Evolutionary conservation across 1,140 invertebrate genomes (phyloP).

Genomic region (Neodiprion lecontei): DNA sequence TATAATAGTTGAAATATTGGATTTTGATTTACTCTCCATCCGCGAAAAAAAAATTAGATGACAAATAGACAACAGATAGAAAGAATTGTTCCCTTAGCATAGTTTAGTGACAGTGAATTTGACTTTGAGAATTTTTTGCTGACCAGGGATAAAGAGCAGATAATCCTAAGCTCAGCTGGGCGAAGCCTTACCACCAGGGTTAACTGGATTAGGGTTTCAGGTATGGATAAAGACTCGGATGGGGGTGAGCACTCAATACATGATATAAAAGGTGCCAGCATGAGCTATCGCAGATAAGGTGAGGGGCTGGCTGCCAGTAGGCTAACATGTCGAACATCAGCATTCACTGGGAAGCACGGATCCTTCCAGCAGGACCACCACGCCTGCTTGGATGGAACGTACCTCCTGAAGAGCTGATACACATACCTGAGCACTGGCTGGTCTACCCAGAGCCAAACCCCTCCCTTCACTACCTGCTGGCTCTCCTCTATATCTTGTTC

Average conservation of each 20-base stretch:
- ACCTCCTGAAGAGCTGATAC: conserved; percentile 74
- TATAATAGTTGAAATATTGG: neutral
- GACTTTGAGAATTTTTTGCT: conserved; percentile 51
- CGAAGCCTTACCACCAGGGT: conserved; percentile 46
- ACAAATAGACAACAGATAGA: neutral
- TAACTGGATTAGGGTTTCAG: conserved; percentile 32
- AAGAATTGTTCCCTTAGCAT: neutral
- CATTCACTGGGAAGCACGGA: conserved; percentile 52
- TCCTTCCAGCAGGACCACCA: conserved; percentile 50
- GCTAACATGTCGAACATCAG: conserved; percentile 51
- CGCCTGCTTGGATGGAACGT: conserved; percentile 80
- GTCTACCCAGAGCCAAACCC: conserved; percentile 80
- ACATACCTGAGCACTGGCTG: conserved; percentile 86
- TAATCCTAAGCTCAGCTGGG: conserved; percentile 51
- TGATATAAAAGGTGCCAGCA: conserved; percentile 29
- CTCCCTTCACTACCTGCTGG: conserved; percentile 82
- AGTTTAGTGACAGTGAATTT: conserved; percentile 37
- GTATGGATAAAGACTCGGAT: conserved; percentile 17
- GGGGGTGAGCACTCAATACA: neutral
- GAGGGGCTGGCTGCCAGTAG: conserved; percentile 46
- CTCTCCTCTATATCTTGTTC: conserved; percentile 80
- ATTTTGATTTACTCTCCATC: neutral
- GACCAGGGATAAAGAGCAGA: conserved; percentile 49
- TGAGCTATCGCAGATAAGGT: conserved; percentile 35
- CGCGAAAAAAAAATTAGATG: neutral